Evolutionary conservation across 2,888 invertebrate species (phyloP).

Genomic region (Leucania comma): DNA sequence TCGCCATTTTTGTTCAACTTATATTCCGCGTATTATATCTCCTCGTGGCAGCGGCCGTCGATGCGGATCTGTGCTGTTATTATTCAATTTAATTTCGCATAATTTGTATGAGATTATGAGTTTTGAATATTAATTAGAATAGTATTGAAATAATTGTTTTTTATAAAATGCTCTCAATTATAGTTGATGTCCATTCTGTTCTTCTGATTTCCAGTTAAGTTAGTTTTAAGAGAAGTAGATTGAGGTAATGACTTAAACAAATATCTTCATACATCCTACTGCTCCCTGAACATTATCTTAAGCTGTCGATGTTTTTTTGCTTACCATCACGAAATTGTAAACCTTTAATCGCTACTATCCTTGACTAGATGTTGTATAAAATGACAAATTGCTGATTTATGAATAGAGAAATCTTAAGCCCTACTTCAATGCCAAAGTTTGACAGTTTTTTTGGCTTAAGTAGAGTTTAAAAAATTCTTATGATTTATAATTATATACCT

Average conservation of each 20-base stretch:
- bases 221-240: slow-evolving; percentile 1
- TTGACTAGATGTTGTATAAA: too few species aligned
- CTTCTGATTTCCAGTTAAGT: slow-evolving; percentile 1
- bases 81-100: slow-evolving; percentile 1
- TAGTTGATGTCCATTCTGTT: not conserved
- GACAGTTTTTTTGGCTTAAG: too few species aligned
- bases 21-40: too few species aligned
- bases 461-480: too few species aligned
- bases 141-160: slow-evolving; percentile 4
- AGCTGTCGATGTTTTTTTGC: too few species aligned
- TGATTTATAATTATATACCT: too few species aligned
- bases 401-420: too few species aligned
- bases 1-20: too few species aligned
- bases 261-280: not conserved
- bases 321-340: too few species aligned
- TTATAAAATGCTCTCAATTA: not conserved
- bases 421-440: too few species aligned
- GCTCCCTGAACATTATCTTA: not conserved
- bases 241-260: not conserved
- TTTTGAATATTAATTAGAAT: slow-evolving; percentile 10
- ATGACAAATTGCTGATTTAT: too few species aligned
- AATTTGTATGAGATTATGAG: slow-evolving; percentile 20
- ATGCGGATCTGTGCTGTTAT: not conserved
- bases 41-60: not conserved
- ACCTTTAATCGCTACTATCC: too few species aligned